phyloP scores from a whole-genome alignment of 2,888 invertebrate genomes.

The Philonicus albiceps region DNA sequence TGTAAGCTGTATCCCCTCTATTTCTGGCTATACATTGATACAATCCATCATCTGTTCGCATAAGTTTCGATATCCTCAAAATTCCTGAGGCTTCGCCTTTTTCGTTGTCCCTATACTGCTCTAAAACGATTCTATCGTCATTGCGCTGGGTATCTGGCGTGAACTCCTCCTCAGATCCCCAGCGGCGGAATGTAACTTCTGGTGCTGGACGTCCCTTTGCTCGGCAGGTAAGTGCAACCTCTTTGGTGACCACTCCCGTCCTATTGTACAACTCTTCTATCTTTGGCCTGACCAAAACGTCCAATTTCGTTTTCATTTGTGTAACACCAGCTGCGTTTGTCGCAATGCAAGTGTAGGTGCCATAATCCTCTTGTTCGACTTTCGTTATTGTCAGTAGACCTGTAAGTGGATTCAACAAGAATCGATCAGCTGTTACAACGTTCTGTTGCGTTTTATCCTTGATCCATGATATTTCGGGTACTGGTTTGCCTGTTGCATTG shows the following conservation, averaged over 20 bases:
- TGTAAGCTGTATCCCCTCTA: constrained; percentile 76
- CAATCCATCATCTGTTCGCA: constrained; percentile 82
- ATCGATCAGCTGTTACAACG: constrained; percentile 71
- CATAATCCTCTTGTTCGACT: constrained; percentile 80
- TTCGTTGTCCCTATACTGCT: constrained; percentile 66
- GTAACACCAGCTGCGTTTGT: constrained; percentile 79
- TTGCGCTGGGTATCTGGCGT: constrained; percentile 70
- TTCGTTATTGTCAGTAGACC: constrained; percentile 78
- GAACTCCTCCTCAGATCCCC: constrained; percentile 72
- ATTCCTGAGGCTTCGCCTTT: constrained; percentile 71
- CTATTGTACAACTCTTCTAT: constrained; percentile 80
- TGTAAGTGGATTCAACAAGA: constrained; percentile 72
- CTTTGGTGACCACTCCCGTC: constrained; percentile 70
- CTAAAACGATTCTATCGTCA: constrained; percentile 74
- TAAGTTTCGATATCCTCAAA: constrained; percentile 72
- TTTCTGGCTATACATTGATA: constrained; percentile 88
- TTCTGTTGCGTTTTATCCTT: constrained; percentile 77
- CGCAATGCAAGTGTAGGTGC: constrained; percentile 82
- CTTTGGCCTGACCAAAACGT: constrained; percentile 79
- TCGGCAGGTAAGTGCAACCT: constrained; percentile 76
- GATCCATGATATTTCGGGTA: constrained; percentile 85
- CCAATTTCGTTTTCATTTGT: constrained; percentile 73
- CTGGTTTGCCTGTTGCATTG: constrained; percentile 83
- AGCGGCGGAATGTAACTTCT: constrained; percentile 79
- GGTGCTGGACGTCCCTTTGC: constrained; percentile 85